phyloP scores from a whole-genome alignment of 2,888 invertebrate species.

The Microdon myrmicae region DNA sequence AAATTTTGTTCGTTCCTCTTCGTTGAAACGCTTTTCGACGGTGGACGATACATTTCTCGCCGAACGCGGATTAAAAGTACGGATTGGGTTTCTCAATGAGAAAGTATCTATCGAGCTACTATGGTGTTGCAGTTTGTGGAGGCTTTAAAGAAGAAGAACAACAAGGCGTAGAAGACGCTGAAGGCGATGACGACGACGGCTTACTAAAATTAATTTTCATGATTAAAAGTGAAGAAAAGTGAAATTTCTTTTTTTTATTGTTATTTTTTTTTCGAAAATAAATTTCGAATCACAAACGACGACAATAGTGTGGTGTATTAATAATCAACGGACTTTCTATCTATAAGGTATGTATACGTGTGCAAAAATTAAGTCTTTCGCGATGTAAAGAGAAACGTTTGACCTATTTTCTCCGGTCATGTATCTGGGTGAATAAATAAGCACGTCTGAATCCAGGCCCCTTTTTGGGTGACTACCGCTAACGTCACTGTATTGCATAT shows the following conservation, averaged over 20 bases:
- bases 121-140: no score
- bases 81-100: slow-evolving; percentile 39
- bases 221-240: slow-evolving; percentile 44
- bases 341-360: slow-evolving; percentile 40
- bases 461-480: background rate
- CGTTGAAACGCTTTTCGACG: no score
- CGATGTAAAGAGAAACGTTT: slow-evolving; percentile 41
- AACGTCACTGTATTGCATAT: background rate
- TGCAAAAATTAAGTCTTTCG: slow-evolving; percentile 25
- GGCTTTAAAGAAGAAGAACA: no score
- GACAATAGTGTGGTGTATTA: background rate
- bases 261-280: no score
- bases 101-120: slow-evolving; percentile 20
- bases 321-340: slow-evolving; percentile 31
- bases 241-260: slow-evolving; percentile 41
- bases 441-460: background rate
- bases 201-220: slow-evolving; percentile 44
- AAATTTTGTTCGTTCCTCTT: slow-evolving; percentile 25
- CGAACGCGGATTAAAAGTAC: slow-evolving; percentile 30
- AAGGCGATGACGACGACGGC: no score
- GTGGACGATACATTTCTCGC: no score
- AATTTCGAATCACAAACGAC: slow-evolving; percentile 16
- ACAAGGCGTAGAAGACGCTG: no score
- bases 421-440: no score
- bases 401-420: slow-evolving; percentile 39